Conservation (phyloP, 1,140 invertebrate species). For the Drosophila pseudoobscura region DNA sequence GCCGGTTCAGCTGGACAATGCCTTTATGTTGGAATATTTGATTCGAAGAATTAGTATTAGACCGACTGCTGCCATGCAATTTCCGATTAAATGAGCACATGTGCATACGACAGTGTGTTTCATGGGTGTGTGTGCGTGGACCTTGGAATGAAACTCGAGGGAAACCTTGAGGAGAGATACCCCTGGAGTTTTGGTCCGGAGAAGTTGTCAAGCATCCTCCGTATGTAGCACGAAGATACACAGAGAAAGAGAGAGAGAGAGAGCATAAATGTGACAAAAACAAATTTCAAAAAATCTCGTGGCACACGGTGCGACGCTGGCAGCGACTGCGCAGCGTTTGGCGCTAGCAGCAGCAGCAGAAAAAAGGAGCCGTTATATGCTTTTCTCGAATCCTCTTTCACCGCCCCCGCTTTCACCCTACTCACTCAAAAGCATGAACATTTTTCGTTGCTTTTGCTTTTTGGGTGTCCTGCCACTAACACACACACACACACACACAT, state of each 20-base stretch:
- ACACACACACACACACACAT: slow-evolving; percentile 11
- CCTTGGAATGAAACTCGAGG: no score
- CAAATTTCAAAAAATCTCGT: slow-evolving; percentile 32
- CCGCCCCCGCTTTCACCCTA: slow-evolving; percentile 11
- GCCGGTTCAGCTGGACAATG: no score
- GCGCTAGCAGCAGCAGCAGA: slow-evolving; percentile 52
- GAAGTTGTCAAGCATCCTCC: no score
- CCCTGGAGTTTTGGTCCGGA: background rate
- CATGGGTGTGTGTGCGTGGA: no score
- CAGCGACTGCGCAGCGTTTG: slow-evolving; percentile 61
- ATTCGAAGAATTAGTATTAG: no score
- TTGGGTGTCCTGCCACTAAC: slow-evolving; percentile 55
- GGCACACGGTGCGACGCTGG: slow-evolving; percentile 45
- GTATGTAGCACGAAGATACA: background rate
- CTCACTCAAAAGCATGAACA: slow-evolving; percentile 52
- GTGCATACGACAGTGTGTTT: no score
- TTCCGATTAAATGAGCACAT: no score
- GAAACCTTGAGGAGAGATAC: slow-evolving; percentile 12
- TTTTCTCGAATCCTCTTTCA: slow-evolving; percentile 15
- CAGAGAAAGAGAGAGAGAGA: background rate
- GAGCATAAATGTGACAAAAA: slow-evolving; percentile 8
- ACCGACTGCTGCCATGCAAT: no score
- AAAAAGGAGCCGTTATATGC: slow-evolving; percentile 41
- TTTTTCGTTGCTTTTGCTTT: slow-evolving; percentile 65
- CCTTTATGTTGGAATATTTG: no score